Percentiles rank a stretch among this genome's conserved stretches.
phyloP scores from a whole-genome alignment of 2,797 vertebrate genomes.

The Sebastiscus tertius region DNA sequence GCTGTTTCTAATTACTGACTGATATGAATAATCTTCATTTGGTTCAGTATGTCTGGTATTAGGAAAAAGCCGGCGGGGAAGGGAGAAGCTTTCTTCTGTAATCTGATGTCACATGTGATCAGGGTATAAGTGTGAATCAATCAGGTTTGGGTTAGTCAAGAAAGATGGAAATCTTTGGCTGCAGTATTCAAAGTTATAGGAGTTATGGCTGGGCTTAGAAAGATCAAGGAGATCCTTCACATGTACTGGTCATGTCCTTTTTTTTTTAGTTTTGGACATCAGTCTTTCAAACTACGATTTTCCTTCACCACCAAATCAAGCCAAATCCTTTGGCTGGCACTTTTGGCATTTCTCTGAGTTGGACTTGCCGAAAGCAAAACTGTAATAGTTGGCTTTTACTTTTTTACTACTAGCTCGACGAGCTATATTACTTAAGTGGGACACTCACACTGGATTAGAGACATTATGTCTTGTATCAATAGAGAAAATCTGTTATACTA shows the following conservation, averaged over 20 bases:
- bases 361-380: not conserved
- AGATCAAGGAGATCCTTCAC: no score
- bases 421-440: not conserved
- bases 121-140: not conserved
- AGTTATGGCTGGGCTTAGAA: not conserved
- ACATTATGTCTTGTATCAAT: not conserved
- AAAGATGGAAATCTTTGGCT: not conserved
- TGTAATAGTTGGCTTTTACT: not conserved
- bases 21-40: conserved; percentile 29
- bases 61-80: not conserved
- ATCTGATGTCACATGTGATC: not conserved
- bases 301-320: not conserved
- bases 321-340: not conserved
- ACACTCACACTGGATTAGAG: no score
- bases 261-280: no score
- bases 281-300: not conserved
- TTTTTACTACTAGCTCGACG: not conserved
- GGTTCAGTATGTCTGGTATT: not conserved
- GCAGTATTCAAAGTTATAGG: not conserved
- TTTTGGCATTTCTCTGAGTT: no score
- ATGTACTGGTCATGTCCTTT: no score
- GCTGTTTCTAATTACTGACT: conserved; percentile 36
- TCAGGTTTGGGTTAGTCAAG: not conserved
- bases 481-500: not conserved
- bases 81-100: not conserved